These are phyloP conservation scores for Picathartes gymnocephalus DNA, from an alignment of 2,113 vertebrate species.

Conservation along the genomic window DNA sequence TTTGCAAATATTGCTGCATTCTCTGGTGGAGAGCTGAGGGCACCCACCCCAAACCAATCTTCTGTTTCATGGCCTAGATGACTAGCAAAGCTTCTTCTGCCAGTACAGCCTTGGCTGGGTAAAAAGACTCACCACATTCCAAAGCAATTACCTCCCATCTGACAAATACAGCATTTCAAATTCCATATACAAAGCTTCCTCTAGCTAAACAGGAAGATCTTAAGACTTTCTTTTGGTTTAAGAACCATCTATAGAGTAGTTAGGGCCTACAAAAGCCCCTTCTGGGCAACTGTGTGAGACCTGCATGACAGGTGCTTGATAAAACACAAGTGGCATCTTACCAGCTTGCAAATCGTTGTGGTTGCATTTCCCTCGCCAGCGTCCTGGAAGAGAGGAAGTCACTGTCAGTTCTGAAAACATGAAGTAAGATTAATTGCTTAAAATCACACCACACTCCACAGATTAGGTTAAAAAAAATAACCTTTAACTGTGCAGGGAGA, in stretches of 20 bases:
- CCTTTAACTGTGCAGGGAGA: background rate
- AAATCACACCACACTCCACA: background rate
- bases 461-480: background rate
- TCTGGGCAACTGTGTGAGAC: background rate
- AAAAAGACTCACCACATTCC: background rate
- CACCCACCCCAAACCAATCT: background rate
- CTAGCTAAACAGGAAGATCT: background rate
- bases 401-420: background rate
- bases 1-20: background rate
- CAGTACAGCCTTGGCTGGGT: background rate
- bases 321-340: background rate
- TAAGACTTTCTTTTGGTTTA: background rate
- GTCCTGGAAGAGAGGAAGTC: slow-evolving; percentile 30
- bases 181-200: background rate
- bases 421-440: background rate
- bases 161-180: background rate
- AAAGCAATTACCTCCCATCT: background rate
- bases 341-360: background rate
- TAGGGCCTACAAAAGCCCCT: background rate
- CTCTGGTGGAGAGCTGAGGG: background rate
- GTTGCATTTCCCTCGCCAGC: background rate
- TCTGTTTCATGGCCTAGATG: background rate
- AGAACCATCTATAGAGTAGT: background rate
- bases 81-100: background rate
- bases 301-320: background rate